Conservation (phyloP, 2,797 vertebrate species). For the Austrolebias charrua region DNA sequence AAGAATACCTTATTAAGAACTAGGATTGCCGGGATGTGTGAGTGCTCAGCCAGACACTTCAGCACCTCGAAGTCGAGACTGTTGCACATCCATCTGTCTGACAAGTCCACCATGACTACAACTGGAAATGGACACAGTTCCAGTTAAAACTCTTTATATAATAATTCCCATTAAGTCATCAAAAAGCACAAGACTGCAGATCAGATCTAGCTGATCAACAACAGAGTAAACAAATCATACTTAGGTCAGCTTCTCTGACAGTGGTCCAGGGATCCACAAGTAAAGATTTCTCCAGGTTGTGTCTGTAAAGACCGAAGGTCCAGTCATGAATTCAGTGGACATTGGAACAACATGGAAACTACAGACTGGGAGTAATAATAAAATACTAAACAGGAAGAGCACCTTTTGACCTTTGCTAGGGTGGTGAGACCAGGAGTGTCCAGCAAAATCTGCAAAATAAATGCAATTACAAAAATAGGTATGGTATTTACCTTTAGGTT, state of each 20-base stretch:
- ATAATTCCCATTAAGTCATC: slow-evolving; percentile 2
- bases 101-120: slow-evolving; percentile 89
- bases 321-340: neutral
- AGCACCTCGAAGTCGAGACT: slow-evolving; percentile 85
- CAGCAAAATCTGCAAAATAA: slow-evolving; percentile 84
- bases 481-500: neutral
- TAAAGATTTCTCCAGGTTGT: slow-evolving; percentile 87
- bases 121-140: slow-evolving; percentile 72
- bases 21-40: slow-evolving; percentile 85
- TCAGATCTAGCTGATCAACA: slow-evolving; percentile 11
- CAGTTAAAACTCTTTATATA: neutral
- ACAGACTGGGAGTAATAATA: neutral
- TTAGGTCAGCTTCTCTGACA: slow-evolving; percentile 86
- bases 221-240: slow-evolving; percentile 68
- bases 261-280: slow-evolving; percentile 88
- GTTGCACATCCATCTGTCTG: slow-evolving; percentile 85
- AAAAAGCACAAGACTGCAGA: slow-evolving; percentile 6
- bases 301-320: slow-evolving; percentile 74
- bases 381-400: slow-evolving; percentile 9
- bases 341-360: neutral
- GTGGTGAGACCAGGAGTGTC: slow-evolving; percentile 94
- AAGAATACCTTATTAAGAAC: slow-evolving; percentile 91
- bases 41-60: slow-evolving; percentile 81
- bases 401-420: slow-evolving; percentile 87
- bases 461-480: slow-evolving; percentile 7